Evolutionary conservation across 2,113 vertebrate genomes (phyloP).

Genomic region (Tragelaphus imberbis): DNA sequence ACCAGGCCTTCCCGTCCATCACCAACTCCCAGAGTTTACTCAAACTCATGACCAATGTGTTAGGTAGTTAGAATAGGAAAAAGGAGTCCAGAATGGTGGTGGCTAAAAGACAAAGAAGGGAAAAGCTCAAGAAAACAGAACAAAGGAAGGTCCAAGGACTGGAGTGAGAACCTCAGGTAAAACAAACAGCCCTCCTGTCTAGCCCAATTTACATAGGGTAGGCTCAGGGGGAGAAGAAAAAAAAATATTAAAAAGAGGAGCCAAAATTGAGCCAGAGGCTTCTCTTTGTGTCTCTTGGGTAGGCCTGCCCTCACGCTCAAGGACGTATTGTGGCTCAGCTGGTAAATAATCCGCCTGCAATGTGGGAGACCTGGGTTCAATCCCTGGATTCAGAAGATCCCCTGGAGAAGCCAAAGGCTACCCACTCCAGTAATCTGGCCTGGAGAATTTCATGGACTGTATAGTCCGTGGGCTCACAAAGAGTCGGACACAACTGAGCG

Average conservation of each 20-base stretch:
- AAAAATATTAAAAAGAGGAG: background rate
- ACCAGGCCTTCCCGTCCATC: background rate
- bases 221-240: background rate
- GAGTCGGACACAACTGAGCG: fast-evolving
- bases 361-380: background rate
- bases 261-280: background rate
- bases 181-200: background rate
- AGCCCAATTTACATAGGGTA: background rate
- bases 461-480: background rate
- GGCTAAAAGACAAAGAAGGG: background rate
- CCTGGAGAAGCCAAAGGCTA: background rate
- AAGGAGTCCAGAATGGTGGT: background rate
- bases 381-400: background rate
- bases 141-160: background rate
- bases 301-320: fast-evolving
- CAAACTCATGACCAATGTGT: background rate
- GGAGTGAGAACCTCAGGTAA: background rate
- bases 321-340: background rate
- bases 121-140: background rate
- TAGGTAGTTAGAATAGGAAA: background rate
- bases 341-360: background rate
- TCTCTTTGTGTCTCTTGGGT: background rate
- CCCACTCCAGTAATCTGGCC: background rate
- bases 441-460: background rate
- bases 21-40: background rate